Evolutionary conservation across 2,113 vertebrate genomes (phyloP), one percentile per base, ranked within the genome.

Genomic region (Gadus macrocephalus): DNA sequence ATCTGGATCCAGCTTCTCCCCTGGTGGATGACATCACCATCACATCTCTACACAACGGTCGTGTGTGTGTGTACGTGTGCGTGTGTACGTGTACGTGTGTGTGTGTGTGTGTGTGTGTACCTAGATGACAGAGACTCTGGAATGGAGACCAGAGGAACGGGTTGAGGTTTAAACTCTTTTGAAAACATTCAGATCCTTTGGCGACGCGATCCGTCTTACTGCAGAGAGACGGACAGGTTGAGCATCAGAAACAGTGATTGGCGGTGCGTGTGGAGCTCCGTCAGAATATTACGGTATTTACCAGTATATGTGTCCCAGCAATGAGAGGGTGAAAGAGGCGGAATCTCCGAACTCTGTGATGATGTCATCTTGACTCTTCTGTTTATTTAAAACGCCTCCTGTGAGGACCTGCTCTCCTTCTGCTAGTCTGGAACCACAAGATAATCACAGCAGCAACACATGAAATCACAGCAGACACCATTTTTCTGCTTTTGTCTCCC

Each of bases 151-250:
- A 99, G 78, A 98, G 94, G 85, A 99, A 98, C 72, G 97, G 97
- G 87, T 99, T 99, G 90, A 98, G 94, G 84, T 91, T 95, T 91
- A 98, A 92, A 94, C 97, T 98, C 91, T 92, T 97, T 93, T 97
- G 97, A 91, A 97, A 99, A 94, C 97, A 99, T 91, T 99, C 97
- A 2, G 96, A 95, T 86, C 96, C 97, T 95, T 97, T 98, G 86
- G 95, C 93, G 22, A 80, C 84, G 16, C 87, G 85, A 67, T 87
- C 87, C 1, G 88, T 89, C 75, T 89, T 87, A 71, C 88, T 89
- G 80, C 71, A 15, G 31, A 53, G 76, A 61, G 17, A 78, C 20
- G 72, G 28, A 70, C 28, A 66, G 31, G 20, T 2, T 31, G 64
- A 22, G 14, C 28, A 15, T 15, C 25, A 64, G 28, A 66, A 38